Base-by-base conservation (phyloP, 2,888 invertebrate genomes). In the Agrochola litura region DNA sequence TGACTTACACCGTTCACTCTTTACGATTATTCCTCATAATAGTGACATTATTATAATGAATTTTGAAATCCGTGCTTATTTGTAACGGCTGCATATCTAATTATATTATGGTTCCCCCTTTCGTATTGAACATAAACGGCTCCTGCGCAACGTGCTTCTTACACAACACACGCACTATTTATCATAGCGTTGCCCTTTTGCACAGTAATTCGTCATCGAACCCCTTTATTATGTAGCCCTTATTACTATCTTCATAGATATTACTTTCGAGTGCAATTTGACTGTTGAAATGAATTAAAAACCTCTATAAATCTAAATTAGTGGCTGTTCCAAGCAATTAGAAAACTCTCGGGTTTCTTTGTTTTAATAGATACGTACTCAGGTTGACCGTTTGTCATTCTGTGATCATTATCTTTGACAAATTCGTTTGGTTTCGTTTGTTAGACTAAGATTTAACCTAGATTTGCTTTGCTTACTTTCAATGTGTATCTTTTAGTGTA, bases 341-440 rank as follows among this genome's bases (percentile, higher is more conserved):
- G 93, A 94, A 95, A 95, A 94, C 89, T 91, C 89, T 87, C 89
- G 86, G 87, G 92, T 90, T 90, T 91, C 94, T 94, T 95, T 95
- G 95, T 95, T 93, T 92, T 92, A 89, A 81, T 85, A 87, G 86
- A 83, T 87, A 83, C 66, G 76, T 77, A 79, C 73, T 81, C 85
- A 79, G 80, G 79, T 73, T 77, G 76, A 74, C 67, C 80, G 73
- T 89, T 87, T 86, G 84, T 88, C 89, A 86, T 87, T 78, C 66
- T 76, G 22, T 14, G 89, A 85, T 86, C 85, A 84, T 88, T 88
- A 81, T 79, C 84, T 82, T 81, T 83, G 87, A 88, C 88, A 79
- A 88, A 88, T 81, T 82, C 79, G 85, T 86, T 82, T 86, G 9
- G 72, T 75, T 81, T 73, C 25, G 61, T 67, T 68, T 76, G 64